phyloP scores from a whole-genome alignment of 2,888 invertebrate genomes.

The Caenorhabditis sp. region DNA sequence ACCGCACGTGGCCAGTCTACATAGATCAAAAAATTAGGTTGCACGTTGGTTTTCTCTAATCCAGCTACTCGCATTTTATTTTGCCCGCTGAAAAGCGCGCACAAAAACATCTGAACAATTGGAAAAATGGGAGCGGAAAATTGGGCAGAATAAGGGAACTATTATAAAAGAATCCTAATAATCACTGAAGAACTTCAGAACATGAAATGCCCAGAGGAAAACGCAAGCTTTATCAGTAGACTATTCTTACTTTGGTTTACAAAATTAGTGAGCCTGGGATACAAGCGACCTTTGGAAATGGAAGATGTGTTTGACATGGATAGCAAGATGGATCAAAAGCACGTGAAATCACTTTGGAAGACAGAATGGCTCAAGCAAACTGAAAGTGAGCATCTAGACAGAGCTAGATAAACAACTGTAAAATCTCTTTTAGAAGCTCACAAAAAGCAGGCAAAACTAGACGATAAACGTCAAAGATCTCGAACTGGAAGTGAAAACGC shows the following conservation, averaged over 20 bases:
- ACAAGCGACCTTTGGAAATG: slow-evolving; percentile 71
- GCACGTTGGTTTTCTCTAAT: too few relatives aligned
- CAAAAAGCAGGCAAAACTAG: slow-evolving; percentile 28
- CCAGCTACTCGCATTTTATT: too few relatives aligned
- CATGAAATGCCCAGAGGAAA: slow-evolving; percentile 74
- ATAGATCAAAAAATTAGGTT: too few relatives aligned
- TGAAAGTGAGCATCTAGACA: slow-evolving; percentile 33
- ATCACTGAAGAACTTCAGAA: slow-evolving; percentile 21
- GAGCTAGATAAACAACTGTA: not conserved
- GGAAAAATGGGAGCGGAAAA: too few relatives aligned
- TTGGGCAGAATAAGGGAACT: too few relatives aligned
- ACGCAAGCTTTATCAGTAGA: slow-evolving; percentile 77
- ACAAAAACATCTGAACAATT: too few relatives aligned
- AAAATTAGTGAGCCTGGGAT: slow-evolving; percentile 72
- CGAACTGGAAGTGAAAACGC: slow-evolving; percentile 46
- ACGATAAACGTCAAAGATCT: slow-evolving; percentile 42
- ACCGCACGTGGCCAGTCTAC: too few relatives aligned
- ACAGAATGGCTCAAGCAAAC: slow-evolving; percentile 65
- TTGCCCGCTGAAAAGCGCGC: too few relatives aligned
- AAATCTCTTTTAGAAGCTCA: slow-evolving; percentile 28
- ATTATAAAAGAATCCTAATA: too few relatives aligned
- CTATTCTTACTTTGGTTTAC: slow-evolving; percentile 79
- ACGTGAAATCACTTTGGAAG: slow-evolving; percentile 75
- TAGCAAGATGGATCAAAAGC: slow-evolving; percentile 71
- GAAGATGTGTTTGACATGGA: slow-evolving; percentile 78